Evolutionary conservation across 2,113 vertebrate genomes (phyloP), one percentile per base, ranked within the genome.

Genomic region (Girardinichthys multiradiatus): DNA sequence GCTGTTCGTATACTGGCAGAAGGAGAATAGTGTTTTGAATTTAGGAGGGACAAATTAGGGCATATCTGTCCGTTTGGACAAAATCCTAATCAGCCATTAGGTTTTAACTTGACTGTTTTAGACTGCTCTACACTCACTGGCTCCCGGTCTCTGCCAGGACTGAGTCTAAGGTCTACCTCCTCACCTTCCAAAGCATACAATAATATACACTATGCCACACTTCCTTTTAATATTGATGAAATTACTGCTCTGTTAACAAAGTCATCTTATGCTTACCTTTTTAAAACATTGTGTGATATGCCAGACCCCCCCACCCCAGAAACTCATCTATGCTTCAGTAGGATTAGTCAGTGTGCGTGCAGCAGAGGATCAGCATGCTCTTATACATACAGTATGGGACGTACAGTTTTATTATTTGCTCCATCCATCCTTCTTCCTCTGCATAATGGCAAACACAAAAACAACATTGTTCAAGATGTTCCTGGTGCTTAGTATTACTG

Each of bases 301-400:
- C 9, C 48, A 54, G 48, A 54, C 6, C 48, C 1, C 24, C 8
- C 42, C 19, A 5, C 42, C 30, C 30, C 30, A n/a, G n/a, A n/a
- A 67, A 65, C 72, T 87, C 83, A 87, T 87, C 31, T 81, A 63
- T 81, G 83, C 86, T 87, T 87, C 21, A 85, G 59, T 21, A 60
- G 76, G 87, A 87, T 90, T 85, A 79, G 28, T 28, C 48, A 57
- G 29, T 35, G 35, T 68, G 4, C 59, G 33, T 28, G 9, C 58
- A 61, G 54, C 54, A 24, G 28, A 74, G 61, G 68, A 80, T 63
- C 33, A 74, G 17, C 8, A 45, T 83, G 73, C 76, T 82, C 64
- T 82, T 68, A 63, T 31, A 39, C 45, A 48, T 1, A 61, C 48
- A 24, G 24, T 10, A 54, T 54, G 8, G 2, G 13, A 74, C 0